Percentiles rank a stretch among this genome's conserved stretches.
These are phyloP conservation scores for Toxonevra muliebris DNA, from an alignment of 2,888 invertebrate genomes.

Conservation along the genomic window DNA sequence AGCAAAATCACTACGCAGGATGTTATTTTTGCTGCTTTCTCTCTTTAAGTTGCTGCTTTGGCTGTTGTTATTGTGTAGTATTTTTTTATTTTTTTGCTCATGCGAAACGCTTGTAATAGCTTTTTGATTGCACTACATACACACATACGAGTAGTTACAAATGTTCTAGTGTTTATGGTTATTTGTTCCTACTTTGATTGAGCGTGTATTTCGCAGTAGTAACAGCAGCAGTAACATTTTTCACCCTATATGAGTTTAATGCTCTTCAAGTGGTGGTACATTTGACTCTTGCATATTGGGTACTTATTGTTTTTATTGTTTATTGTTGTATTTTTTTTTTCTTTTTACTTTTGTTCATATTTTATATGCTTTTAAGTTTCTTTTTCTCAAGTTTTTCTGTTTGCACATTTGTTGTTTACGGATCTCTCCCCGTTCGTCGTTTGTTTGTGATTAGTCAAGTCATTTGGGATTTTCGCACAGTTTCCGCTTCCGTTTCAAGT, in stretches of 20 bases:
- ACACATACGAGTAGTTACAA: background rate
- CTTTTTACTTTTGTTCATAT: conserved; percentile 44
- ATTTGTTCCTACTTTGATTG: conserved; percentile 28
- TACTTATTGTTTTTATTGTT: conserved; percentile 28
- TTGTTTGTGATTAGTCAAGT: conserved; percentile 44
- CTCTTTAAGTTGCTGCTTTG: background rate
- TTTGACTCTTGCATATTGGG: conserved; percentile 45
- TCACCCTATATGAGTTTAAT: conserved; percentile 38
- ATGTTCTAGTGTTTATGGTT: conserved; percentile 39
- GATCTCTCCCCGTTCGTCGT: background rate
- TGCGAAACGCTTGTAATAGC: conserved; percentile 63
- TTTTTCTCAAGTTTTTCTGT: background rate
- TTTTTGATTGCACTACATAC: conserved; percentile 57
- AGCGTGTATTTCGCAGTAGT: background rate
- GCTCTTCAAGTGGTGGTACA: conserved; percentile 52
- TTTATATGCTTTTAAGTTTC: conserved; percentile 44
- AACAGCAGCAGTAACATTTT: conserved; percentile 17
- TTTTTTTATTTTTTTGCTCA: conserved; percentile 56
- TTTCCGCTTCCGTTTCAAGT: conserved; percentile 55
- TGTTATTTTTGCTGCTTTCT: background rate
- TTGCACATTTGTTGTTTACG: background rate
- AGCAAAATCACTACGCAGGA: background rate
- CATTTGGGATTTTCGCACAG: conserved; percentile 46
- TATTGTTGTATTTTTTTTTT: conserved; percentile 34
- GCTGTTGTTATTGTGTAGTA: conserved; percentile 11